Conservation (phyloP, 2,797 vertebrate species). For the Enteromius argenteus region DNA sequence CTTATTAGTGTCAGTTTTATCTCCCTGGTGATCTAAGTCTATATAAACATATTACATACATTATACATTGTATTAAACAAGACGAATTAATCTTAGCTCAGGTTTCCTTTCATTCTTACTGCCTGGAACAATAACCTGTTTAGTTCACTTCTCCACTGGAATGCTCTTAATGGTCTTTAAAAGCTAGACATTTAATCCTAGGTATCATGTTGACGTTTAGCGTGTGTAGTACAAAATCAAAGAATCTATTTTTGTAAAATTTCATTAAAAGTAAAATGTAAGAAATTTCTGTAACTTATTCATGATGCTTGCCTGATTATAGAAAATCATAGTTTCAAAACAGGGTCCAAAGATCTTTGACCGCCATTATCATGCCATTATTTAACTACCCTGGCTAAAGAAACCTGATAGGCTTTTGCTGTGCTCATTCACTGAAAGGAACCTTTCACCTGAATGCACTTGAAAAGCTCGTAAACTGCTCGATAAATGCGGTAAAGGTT, state of each 20-base stretch:
- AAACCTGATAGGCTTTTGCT: conserved; percentile 24
- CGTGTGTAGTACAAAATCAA: background rate
- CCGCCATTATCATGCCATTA: background rate
- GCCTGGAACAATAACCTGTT: background rate
- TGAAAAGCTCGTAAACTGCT: conserved; percentile 8
- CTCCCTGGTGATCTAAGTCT: background rate
- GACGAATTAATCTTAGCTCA: background rate
- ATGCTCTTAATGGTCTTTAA: conserved; percentile 5
- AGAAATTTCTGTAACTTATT: background rate
- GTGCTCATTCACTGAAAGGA: background rate
- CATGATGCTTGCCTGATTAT: background rate
- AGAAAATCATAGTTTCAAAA: background rate
- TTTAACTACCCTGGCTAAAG: background rate
- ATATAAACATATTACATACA: background rate
- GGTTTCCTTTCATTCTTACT: conserved; percentile 20
- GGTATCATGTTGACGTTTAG: background rate
- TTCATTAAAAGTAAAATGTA: background rate
- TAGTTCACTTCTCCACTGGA: background rate
- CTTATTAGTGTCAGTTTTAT: background rate
- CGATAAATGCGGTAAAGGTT: background rate
- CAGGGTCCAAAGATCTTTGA: conserved; percentile 23
- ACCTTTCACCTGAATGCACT: conserved; percentile 38
- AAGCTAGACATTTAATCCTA: conserved; percentile 17
- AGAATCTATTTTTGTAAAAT: background rate
- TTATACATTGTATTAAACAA: background rate